A percentile compares a stretch with the other conserved stretches of the same genome.
phyloP scores from a whole-genome alignment of 2,113 vertebrate genomes.

The Eulemur rufifrons region DNA sequence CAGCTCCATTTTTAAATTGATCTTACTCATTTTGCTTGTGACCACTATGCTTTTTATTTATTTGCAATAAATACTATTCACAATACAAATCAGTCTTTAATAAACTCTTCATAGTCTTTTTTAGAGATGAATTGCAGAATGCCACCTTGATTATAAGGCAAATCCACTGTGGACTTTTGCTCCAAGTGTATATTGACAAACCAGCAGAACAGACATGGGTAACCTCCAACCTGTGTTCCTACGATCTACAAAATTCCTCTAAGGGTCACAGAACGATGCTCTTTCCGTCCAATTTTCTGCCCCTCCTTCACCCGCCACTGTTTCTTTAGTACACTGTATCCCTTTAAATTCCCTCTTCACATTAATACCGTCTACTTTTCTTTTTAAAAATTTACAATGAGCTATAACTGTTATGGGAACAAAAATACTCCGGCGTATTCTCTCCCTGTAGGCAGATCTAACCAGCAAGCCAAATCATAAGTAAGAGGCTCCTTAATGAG shows the following conservation, averaged over 20 bases:
- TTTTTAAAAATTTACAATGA: conserved; percentile 36
- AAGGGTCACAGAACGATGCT: neutral
- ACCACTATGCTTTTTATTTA: conserved; percentile 76
- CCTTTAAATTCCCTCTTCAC: conserved; percentile 46
- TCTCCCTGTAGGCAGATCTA: neutral
- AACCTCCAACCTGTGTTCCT: neutral
- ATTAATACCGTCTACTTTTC: neutral
- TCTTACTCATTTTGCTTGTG: conserved; percentile 74
- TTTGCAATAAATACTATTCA: conserved; percentile 78
- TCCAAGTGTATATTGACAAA: neutral
- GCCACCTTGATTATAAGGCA: conserved; percentile 51
- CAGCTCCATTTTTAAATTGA: conserved; percentile 79
- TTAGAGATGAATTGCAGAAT: conserved; percentile 74
- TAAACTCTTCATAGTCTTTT: conserved; percentile 75
- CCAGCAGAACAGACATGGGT: too few species aligned
- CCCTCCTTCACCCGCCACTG: neutral
- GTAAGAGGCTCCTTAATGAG: neutral
- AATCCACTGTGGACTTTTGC: conserved; percentile 25
- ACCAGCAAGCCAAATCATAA: neutral
- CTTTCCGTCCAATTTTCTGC: neutral
- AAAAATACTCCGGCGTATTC: neutral
- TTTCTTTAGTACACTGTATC: neutral
- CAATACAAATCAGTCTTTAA: conserved; percentile 71
- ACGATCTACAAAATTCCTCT: neutral
- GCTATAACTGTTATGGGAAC: conserved; percentile 21